Evolutionary conservation across 2,797 vertebrate species (phyloP).

Genomic region (Cirrhinus mrigala): DNA sequence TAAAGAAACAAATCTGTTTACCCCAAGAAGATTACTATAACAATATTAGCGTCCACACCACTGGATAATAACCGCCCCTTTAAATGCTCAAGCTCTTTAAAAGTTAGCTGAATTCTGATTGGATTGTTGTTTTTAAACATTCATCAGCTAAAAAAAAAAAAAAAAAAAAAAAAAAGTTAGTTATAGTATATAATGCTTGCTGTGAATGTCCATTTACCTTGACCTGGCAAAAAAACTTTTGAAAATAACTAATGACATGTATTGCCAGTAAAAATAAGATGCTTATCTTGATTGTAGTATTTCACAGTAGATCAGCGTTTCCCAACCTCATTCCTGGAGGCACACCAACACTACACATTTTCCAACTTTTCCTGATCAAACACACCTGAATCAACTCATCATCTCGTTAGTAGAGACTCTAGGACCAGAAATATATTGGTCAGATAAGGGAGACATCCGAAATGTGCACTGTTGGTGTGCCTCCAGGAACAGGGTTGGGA

Average conservation of each 20-base stretch:
- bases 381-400: no score
- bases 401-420: no score
- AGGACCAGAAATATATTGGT: no score
- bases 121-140: no score
- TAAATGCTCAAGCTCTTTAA: background rate
- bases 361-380: no score
- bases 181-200: background rate
- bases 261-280: background rate
- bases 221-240: background rate
- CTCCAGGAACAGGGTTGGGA: no score
- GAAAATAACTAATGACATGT: background rate
- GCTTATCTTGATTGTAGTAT: background rate
- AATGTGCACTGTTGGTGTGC: no score
- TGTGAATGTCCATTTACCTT: background rate
- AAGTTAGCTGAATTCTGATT: background rate
- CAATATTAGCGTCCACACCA: background rate
- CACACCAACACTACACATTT: no score
- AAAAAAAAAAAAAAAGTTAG: no score
- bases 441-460: no score
- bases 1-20: constrained; percentile 63
- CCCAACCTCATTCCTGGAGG: no score
- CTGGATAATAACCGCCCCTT: background rate
- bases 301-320: no score
- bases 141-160: background rate
- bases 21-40: background rate